Conservation (phyloP, 2,888 invertebrate genomes). For the Nowickia ferox region DNA sequence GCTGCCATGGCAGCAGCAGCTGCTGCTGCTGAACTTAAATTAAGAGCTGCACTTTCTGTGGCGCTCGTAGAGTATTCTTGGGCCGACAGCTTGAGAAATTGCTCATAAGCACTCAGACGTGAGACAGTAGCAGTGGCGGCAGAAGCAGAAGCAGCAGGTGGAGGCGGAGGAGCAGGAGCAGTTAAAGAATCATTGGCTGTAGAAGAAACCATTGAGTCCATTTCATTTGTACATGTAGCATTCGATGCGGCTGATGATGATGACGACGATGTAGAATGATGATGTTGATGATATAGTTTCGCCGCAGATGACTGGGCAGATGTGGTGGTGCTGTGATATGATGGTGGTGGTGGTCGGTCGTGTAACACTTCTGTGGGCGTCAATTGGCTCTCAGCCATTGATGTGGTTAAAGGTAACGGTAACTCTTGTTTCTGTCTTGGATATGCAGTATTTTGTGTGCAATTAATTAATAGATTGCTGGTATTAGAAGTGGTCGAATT, state of each 20-base stretch:
- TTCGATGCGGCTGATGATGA: constrained; percentile 38
- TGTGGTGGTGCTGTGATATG: constrained; percentile 72
- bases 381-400: constrained; percentile 66
- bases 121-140: constrained; percentile 47
- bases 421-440: constrained; percentile 69
- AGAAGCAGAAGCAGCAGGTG: constrained; percentile 49
- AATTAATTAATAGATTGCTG: constrained; percentile 61
- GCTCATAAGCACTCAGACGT: constrained; percentile 78
- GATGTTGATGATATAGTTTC: constrained; percentile 51
- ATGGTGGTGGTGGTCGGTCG: constrained; percentile 75
- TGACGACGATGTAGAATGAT: constrained; percentile 30
- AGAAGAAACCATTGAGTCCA: constrained; percentile 64
- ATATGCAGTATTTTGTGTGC: constrained; percentile 65
- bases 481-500: constrained; percentile 43
- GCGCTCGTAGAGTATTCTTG: constrained; percentile 74
- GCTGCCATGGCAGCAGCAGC: constrained; percentile 73
- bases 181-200: constrained; percentile 51
- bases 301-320: constrained; percentile 15
- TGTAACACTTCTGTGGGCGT: constrained; percentile 52
- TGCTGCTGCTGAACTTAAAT: constrained; percentile 74
- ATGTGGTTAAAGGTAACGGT: constrained; percentile 68
- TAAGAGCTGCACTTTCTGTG: constrained; percentile 76
- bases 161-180: constrained; percentile 38
- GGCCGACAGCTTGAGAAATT: constrained; percentile 78
- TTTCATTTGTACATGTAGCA: constrained; percentile 61